Percentiles rank a stretch among this genome's conserved stretches.
Conservation (phyloP, 2,888 invertebrate genomes). For the Erebia aethiops region DNA sequence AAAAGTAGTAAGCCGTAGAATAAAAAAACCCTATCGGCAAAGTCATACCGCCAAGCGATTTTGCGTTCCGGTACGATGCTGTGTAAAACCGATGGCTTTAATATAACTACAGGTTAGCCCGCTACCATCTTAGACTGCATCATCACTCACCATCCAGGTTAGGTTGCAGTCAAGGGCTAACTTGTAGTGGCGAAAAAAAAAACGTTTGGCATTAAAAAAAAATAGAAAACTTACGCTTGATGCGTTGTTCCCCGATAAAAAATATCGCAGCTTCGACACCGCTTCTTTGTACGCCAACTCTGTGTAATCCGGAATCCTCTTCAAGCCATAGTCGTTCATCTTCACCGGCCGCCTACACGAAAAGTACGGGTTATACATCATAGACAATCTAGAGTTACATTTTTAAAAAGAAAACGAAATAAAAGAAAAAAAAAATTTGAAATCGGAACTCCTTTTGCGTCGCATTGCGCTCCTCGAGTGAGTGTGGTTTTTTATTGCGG, state of each 20-base stretch:
- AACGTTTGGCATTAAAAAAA: too few species aligned
- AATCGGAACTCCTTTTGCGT: constrained; percentile 54
- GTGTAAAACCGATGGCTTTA: too few species aligned
- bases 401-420: constrained; percentile 43
- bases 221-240: constrained; percentile 76
- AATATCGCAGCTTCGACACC: constrained; percentile 89
- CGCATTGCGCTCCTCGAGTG: constrained; percentile 63
- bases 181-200: too few species aligned
- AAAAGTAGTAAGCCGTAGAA: too few species aligned
- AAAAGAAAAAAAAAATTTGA: constrained; percentile 47
- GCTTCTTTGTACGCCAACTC: constrained; percentile 93
- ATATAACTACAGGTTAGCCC: too few species aligned
- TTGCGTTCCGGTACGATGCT: too few species aligned
- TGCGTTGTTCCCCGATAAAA: constrained; percentile 89
- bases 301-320: constrained; percentile 89
- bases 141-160: too few species aligned
- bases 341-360: constrained; percentile 72
- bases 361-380: constrained; percentile 55
- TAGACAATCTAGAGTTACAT: constrained; percentile 35
- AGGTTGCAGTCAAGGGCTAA: too few species aligned
- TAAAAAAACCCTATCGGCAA: too few species aligned
- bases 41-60: too few species aligned
- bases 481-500: constrained; percentile 44
- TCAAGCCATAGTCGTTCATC: constrained; percentile 77
- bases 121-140: too few species aligned